Conservation (phyloP, 2,888 invertebrate genomes). For the Psylliodes chrysocephalus region DNA sequence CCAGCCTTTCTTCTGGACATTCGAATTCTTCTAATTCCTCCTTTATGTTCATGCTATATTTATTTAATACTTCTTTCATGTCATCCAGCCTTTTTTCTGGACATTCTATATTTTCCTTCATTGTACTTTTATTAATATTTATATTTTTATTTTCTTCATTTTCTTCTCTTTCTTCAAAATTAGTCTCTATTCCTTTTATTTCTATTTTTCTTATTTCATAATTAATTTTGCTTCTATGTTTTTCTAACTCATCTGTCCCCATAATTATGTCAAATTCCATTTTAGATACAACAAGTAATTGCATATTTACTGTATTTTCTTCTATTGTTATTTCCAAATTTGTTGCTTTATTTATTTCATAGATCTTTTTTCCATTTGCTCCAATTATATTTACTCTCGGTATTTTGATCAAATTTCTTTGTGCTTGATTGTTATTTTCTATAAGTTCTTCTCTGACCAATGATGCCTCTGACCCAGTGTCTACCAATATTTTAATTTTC, state of each 20-base stretch:
- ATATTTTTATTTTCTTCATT: too few relatives aligned
- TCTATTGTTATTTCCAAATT: neutral
- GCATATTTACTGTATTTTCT: neutral
- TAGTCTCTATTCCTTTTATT: too few relatives aligned
- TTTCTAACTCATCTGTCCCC: neutral
- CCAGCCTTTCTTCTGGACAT: too few relatives aligned
- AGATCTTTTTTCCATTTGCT: slow-evolving; percentile 5
- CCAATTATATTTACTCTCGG: slow-evolving; percentile 8
- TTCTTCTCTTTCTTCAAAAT: too few relatives aligned
- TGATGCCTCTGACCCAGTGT: neutral
- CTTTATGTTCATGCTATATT: too few relatives aligned
- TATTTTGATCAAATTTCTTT: slow-evolving; percentile 1
- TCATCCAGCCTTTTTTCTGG: too few relatives aligned
- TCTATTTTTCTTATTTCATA: neutral
- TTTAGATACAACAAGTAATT: neutral
- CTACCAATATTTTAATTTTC: neutral
- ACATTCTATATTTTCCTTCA: too few relatives aligned
- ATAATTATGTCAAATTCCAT: neutral
- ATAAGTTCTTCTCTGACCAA: neutral
- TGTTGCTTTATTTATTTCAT: neutral
- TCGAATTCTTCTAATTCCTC: too few relatives aligned
- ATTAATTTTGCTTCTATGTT: neutral
- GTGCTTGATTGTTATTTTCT: neutral
- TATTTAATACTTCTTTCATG: too few relatives aligned
- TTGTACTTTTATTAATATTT: too few relatives aligned